phyloP scores from a whole-genome alignment of 2,113 vertebrate species.

The Callospermophilus lateralis region DNA sequence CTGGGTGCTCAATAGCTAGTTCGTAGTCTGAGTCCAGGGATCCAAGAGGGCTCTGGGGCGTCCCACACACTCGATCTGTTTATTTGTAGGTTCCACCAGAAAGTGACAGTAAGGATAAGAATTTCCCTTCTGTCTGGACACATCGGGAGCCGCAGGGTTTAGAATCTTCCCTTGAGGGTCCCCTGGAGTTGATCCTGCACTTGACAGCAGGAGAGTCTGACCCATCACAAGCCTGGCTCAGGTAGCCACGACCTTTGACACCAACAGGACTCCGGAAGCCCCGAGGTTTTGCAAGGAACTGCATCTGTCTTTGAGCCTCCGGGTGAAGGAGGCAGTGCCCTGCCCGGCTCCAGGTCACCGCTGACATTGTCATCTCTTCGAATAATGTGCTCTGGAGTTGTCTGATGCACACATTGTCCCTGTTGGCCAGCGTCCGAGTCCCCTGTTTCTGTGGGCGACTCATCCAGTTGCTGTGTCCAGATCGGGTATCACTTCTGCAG shows the following conservation, averaged over 20 bases:
- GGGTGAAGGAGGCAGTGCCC: neutral
- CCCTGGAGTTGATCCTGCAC: neutral
- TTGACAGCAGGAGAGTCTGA: neutral
- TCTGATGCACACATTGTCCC: neutral
- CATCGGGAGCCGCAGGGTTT: neutral
- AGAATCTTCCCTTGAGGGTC: neutral
- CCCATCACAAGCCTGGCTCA: neutral
- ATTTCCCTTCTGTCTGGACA: neutral
- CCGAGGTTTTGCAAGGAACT: neutral
- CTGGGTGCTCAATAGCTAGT: neutral
- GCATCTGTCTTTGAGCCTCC: neutral
- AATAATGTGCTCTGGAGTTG: neutral
- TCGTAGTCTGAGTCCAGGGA: neutral
- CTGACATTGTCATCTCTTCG: neutral
- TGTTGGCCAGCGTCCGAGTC: neutral
- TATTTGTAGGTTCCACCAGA: constrained; percentile 9
- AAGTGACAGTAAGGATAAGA: neutral
- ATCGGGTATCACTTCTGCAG: neutral
- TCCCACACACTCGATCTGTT: neutral
- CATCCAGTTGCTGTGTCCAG: neutral
- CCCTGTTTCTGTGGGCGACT: neutral
- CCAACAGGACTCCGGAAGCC: neutral
- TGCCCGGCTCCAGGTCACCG: neutral
- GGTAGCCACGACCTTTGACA: neutral
- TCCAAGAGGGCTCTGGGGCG: neutral